Conservation (phyloP, 2,797 vertebrate genomes). For the Pipistrellus kuhlii region DNA sequence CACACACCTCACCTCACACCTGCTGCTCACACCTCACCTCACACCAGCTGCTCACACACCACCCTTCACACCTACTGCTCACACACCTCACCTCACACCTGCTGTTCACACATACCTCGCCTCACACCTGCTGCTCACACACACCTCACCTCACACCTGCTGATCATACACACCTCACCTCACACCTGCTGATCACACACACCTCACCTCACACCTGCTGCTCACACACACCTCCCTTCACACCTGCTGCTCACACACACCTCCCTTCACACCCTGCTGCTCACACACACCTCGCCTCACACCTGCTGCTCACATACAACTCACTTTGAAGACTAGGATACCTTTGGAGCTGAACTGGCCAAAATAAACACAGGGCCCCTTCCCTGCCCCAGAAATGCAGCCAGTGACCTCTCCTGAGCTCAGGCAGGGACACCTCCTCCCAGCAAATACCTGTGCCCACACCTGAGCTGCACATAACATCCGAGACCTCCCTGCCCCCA, state of each 20-base stretch:
- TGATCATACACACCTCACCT: no score
- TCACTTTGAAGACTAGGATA: background rate
- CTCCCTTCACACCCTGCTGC: background rate
- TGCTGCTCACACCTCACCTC: no score
- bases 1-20: no score
- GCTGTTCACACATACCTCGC: no score
- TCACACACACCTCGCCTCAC: background rate
- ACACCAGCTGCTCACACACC: no score
- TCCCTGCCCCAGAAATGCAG: background rate
- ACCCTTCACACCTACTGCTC: no score
- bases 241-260: background rate
- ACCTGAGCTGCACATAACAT: background rate
- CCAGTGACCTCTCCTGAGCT: background rate
- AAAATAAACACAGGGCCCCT: background rate
- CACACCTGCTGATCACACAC: no score
- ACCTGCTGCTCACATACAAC: background rate
- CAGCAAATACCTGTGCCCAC: constrained; percentile 25
- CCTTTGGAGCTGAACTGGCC: background rate
- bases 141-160: no score
- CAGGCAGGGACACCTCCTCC: background rate
- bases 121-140: no score
- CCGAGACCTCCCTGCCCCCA: constrained; percentile 4
- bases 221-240: background rate
- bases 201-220: no score
- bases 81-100: no score